These are phyloP conservation scores for Tetragonula carbonaria DNA, from an alignment of 2,888 invertebrate species.

Conservation along the genomic window DNA sequence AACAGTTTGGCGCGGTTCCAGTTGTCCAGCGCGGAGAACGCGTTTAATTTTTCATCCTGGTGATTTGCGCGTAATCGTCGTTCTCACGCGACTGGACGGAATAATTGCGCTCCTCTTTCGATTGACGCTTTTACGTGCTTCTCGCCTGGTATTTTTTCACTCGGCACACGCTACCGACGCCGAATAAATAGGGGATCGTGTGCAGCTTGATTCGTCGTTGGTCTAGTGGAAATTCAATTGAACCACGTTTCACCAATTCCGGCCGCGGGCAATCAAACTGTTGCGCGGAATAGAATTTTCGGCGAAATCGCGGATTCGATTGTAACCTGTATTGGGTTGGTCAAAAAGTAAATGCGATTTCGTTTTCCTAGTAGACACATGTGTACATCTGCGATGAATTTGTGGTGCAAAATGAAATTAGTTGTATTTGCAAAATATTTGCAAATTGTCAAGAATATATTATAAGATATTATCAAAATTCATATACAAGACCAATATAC, in stretches of 20 bases:
- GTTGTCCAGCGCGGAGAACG: constrained; percentile 4
- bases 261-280: constrained; percentile 4
- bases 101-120: constrained; percentile 45
- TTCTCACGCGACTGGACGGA: constrained; percentile 41
- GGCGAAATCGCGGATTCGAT: not conserved
- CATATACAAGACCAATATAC: too few species aligned
- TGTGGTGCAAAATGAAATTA: too few species aligned
- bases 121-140: constrained; percentile 15
- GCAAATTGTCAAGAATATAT: too few species aligned
- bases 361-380: too few species aligned
- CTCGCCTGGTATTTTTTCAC: too few species aligned
- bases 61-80: constrained; percentile 9
- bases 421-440: too few species aligned
- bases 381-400: too few species aligned
- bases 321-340: not conserved
- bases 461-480: too few species aligned
- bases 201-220: constrained; percentile 9
- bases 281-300: not conserved
- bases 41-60: constrained; percentile 54
- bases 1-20: constrained; percentile 40
- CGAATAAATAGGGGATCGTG: constrained; percentile 20
- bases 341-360: too few species aligned
- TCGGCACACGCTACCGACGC: too few species aligned
- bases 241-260: constrained; percentile 27
- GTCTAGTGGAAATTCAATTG: constrained; percentile 42